phyloP scores from a whole-genome alignment of 2,888 invertebrate genomes.

The Baronia brevicornis region DNA sequence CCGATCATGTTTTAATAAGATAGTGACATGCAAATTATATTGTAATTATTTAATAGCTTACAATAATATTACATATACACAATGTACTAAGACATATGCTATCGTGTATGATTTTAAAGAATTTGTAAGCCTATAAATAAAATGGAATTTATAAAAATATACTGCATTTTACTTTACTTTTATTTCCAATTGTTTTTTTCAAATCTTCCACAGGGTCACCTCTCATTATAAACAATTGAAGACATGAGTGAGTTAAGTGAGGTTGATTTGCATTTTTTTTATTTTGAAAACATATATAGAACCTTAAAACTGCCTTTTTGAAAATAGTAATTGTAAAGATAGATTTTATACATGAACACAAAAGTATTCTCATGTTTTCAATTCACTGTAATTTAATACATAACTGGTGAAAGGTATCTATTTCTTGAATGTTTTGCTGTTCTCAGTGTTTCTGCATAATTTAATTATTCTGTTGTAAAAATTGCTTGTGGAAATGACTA shows the following conservation, averaged over 20 bases:
- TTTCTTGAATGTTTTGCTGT: too few species aligned
- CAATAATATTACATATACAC: constrained; percentile 22
- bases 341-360: too few species aligned
- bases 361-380: too few species aligned
- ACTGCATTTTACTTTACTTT: constrained; percentile 23
- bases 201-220: neutral
- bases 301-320: too few species aligned
- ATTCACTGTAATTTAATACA: too few species aligned
- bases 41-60: constrained; percentile 24
- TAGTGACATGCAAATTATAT: constrained; percentile 20
- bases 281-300: neutral
- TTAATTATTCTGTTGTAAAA: too few species aligned
- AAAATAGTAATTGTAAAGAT: too few species aligned
- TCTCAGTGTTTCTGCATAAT: too few species aligned
- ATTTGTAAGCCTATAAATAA: constrained; percentile 59
- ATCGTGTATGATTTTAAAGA: constrained; percentile 43
- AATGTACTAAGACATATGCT: constrained; percentile 44
- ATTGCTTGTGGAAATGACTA: too few species aligned
- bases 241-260: too few species aligned
- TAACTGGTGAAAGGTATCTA: too few species aligned
- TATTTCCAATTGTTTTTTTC: constrained; percentile 23
- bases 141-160: constrained; percentile 62
- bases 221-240: neutral
- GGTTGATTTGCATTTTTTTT: neutral
- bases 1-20: constrained; percentile 19